Conservation (phyloP, 2,888 invertebrate genomes). For the Heliconius ismenius region DNA sequence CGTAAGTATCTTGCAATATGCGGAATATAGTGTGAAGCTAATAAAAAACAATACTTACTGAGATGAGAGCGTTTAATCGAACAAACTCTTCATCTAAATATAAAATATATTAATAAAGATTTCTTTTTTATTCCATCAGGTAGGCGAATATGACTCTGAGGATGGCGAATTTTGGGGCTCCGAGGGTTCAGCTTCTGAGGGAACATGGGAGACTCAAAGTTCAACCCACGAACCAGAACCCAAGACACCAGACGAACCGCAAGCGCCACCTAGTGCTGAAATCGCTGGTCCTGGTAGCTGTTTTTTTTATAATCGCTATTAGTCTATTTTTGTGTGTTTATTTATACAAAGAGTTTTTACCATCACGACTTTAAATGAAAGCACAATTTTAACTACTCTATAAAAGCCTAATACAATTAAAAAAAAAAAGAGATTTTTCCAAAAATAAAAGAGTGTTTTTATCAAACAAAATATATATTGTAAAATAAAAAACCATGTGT, state of each 20-base stretch:
- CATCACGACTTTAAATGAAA: too few relatives aligned
- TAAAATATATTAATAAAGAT: not conserved
- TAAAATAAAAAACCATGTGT: too few relatives aligned
- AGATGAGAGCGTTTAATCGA: not conserved
- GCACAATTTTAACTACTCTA: too few relatives aligned
- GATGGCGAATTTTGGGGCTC: conserved; percentile 88
- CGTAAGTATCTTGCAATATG: not conserved
- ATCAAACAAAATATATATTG: too few relatives aligned
- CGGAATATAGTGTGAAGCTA: not conserved
- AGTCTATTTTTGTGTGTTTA: too few relatives aligned
- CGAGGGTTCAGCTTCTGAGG: conserved; percentile 85
- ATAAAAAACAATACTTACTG: not conserved
- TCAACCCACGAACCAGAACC: conserved; percentile 70
- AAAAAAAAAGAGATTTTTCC: too few relatives aligned
- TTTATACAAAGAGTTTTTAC: too few relatives aligned
- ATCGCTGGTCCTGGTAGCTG: conserved; percentile 13
- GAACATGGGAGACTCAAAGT: conserved; percentile 93
- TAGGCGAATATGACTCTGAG: conserved; percentile 88
- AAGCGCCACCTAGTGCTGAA: conserved; percentile 23
- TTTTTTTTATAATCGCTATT: not conserved
- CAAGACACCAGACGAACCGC: conserved; percentile 53
- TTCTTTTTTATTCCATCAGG: conserved; percentile 54
- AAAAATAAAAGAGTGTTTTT: too few relatives aligned
- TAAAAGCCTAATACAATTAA: too few relatives aligned
- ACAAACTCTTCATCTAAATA: not conserved